These are phyloP conservation scores for Papilio glaucus DNA, from an alignment of 1,140 invertebrate species.

Conservation along the genomic window DNA sequence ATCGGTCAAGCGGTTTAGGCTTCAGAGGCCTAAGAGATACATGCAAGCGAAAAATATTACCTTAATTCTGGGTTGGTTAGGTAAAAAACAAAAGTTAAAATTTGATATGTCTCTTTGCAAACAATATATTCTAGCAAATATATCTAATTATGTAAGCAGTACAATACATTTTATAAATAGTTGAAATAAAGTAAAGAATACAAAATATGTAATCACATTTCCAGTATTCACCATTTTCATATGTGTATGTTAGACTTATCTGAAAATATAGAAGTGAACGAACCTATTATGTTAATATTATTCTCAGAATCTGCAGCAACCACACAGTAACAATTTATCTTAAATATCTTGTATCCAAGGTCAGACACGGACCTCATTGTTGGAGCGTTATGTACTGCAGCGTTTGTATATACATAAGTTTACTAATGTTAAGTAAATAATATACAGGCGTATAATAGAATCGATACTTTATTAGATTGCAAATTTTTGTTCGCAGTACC, in stretches of 20 bases:
- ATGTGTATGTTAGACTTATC: background rate
- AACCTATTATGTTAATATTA: constrained; percentile 19
- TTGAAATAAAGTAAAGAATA: background rate
- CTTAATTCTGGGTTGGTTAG: too few relatives aligned
- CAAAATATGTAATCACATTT: constrained; percentile 15
- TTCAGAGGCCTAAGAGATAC: too few relatives aligned
- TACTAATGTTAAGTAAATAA: background rate
- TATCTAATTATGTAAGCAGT: background rate
- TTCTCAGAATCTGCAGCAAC: constrained; percentile 8
- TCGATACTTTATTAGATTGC: too few relatives aligned
- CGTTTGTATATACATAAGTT: background rate
- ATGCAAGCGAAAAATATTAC: too few relatives aligned
- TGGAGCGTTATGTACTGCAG: background rate
- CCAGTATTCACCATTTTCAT: background rate
- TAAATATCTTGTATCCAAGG: constrained; percentile 5
- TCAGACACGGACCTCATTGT: background rate
- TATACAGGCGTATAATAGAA: background rate
- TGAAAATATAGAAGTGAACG: constrained; percentile 22
- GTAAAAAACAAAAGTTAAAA: too few relatives aligned
- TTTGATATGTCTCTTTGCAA: too few relatives aligned
- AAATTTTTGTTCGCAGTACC: too few relatives aligned
- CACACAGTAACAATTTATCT: background rate
- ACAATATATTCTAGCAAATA: background rate
- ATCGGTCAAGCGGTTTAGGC: too few relatives aligned
- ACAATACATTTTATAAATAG: constrained; percentile 3